Evolutionary conservation across 2,888 invertebrate species (phyloP).

Genomic region (Parnassius glacialis): DNA sequence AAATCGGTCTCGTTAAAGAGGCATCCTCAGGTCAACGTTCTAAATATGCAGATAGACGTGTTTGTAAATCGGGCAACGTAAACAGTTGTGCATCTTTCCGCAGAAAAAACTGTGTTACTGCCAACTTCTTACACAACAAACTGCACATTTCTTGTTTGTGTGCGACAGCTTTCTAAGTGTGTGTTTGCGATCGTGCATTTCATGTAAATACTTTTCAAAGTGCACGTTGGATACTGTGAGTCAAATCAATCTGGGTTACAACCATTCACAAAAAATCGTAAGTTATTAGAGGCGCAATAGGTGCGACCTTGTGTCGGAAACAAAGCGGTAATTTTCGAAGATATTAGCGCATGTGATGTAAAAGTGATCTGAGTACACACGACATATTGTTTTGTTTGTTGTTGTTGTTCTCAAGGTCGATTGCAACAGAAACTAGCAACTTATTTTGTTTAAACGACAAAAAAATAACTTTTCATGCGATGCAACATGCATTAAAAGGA

Average conservation of each 20-base stretch:
- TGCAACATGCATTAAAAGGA: no score
- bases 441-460: no score
- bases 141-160: constrained; percentile 6
- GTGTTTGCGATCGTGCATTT: neutral
- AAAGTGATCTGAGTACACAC: constrained; percentile 14
- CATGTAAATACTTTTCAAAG: neutral
- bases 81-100: neutral
- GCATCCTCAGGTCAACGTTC: neutral
- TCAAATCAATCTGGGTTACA: constrained; percentile 22
- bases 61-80: constrained; percentile 1
- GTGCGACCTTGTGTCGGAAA: constrained; percentile 29
- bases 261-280: constrained; percentile 26
- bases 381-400: constrained; percentile 12
- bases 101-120: neutral
- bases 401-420: constrained; percentile 16
- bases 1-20: neutral
- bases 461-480: no score
- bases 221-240: constrained; percentile 2
- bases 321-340: constrained; percentile 26
- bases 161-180: neutral
- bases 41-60: neutral
- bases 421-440: constrained; percentile 12
- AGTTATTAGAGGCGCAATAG: constrained; percentile 17
- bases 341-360: constrained; percentile 24
- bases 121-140: constrained; percentile 14